These are phyloP conservation scores for Pristionchus maxplancki DNA, from an alignment of 2,888 invertebrate species.

Conservation along the genomic window DNA sequence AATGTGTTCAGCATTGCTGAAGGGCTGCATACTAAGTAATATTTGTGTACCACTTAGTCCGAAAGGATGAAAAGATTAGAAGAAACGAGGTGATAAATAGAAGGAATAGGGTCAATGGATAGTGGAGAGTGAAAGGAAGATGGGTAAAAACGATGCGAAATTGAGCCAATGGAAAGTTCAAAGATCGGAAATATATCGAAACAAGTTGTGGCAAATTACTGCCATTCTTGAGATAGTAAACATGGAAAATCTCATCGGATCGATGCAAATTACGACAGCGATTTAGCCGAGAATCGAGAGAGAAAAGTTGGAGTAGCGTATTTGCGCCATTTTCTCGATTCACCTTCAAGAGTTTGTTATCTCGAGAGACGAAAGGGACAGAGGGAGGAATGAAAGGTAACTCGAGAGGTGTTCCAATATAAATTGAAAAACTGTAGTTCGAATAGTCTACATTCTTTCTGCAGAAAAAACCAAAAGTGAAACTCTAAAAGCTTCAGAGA, in stretches of 20 bases:
- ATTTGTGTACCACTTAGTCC: conserved; percentile 6
- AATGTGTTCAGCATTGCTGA: too few relatives aligned
- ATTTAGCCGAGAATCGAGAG: neutral
- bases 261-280: conserved; percentile 10
- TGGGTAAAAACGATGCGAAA: conserved; percentile 12
- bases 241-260: neutral
- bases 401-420: neutral
- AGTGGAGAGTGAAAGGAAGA: conserved; percentile 7
- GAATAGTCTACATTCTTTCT: neutral
- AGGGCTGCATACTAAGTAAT: neutral
- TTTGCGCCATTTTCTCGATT: conserved; percentile 32
- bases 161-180: neutral
- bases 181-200: neutral
- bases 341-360: conserved; percentile 40
- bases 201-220: neutral
- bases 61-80: conserved; percentile 32
- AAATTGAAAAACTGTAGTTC: neutral
- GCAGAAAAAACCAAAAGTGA: neutral
- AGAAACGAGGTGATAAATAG: conserved; percentile 32
- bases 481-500: neutral
- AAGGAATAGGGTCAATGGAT: conserved; percentile 30
- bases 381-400: neutral
- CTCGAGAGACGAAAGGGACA: neutral
- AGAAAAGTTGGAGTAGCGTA: conserved; percentile 9
- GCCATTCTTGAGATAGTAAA: neutral